Conservation (phyloP, 2,888 invertebrate species). For the Aleiodes testaceus region DNA sequence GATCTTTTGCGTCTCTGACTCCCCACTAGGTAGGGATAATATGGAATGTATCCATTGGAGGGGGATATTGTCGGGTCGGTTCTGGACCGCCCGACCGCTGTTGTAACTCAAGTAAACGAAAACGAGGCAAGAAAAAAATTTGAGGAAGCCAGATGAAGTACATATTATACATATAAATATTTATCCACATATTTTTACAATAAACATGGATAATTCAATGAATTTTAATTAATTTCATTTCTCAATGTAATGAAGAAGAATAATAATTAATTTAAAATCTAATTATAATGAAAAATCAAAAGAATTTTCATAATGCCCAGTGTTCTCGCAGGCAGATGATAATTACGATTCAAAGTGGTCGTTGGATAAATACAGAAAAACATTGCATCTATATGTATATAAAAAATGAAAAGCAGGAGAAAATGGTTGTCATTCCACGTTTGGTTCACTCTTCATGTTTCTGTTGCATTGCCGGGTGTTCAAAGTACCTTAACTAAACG, state of each 20-base stretch:
- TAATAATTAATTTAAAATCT: too few species aligned
- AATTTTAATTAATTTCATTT: too few species aligned
- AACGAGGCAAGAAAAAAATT: slow-evolving; percentile 13
- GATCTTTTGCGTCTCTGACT: slow-evolving; percentile 48
- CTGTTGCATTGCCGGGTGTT: slow-evolving; percentile 66
- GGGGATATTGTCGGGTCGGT: slow-evolving; percentile 19
- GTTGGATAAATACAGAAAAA: slow-evolving; percentile 35
- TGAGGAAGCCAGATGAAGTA: slow-evolving; percentile 11
- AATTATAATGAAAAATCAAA: background rate
- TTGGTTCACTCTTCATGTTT: slow-evolving; percentile 65
- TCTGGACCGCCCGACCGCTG: slow-evolving; percentile 22
- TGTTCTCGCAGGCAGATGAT: slow-evolving; percentile 2
- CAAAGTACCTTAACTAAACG: slow-evolving; percentile 63
- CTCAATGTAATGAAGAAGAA: too few species aligned
- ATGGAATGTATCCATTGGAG: slow-evolving; percentile 30
- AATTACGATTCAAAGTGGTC: slow-evolving; percentile 36
- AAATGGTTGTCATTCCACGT: slow-evolving; percentile 56
- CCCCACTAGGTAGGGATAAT: slow-evolving; percentile 31
- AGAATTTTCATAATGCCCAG: slow-evolving; percentile 13
- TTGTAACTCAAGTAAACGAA: slow-evolving; percentile 22
- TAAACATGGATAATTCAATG: background rate
- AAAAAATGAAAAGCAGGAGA: slow-evolving; percentile 51
- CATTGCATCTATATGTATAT: slow-evolving; percentile 7
- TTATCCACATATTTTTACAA: background rate
- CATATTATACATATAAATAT: background rate